Evolutionary conservation across 2,113 vertebrate genomes (phyloP).

Genomic region (Microcebus jonahi): DNA sequence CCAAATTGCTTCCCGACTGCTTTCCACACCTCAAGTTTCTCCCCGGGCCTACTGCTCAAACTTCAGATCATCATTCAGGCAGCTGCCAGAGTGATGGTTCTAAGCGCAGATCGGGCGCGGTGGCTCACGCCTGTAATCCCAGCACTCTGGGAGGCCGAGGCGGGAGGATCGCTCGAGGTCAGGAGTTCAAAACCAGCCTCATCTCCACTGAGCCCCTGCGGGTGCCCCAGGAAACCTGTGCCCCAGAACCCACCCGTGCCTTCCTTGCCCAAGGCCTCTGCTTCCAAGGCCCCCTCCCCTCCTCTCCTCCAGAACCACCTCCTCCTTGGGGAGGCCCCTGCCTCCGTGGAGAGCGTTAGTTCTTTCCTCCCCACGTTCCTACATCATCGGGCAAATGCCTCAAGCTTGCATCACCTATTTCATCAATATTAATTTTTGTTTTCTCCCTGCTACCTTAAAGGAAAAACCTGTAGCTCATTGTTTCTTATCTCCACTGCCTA

Average conservation of each 20-base stretch:
- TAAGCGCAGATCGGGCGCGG: not conserved
- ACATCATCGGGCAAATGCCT: not conserved
- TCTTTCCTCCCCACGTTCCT: not conserved
- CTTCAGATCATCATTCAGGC: not conserved
- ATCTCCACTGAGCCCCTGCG: not conserved
- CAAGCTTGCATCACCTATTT: not conserved
- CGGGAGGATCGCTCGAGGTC: too few species aligned
- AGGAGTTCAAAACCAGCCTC: too few species aligned
- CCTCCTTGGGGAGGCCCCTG: not conserved
- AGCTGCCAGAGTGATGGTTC: not conserved
- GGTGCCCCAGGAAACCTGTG: not conserved
- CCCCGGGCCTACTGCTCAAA: not conserved
- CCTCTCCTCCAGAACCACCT: not conserved
- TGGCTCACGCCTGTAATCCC: too few species aligned
- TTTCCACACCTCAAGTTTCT: not conserved
- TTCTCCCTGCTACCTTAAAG: not conserved
- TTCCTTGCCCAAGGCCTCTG: not conserved
- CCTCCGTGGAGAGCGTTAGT: not conserved
- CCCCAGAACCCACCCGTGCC: not conserved
- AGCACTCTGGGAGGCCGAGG: too few species aligned
- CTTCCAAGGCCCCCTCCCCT: not conserved
- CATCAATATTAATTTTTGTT: not conserved
- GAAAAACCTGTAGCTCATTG: not conserved
- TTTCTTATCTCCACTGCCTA: not conserved
- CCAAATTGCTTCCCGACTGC: not conserved